Evolutionary conservation across 2,797 vertebrate genomes (phyloP).

Genomic region (Bradypodion pumilum): DNA sequence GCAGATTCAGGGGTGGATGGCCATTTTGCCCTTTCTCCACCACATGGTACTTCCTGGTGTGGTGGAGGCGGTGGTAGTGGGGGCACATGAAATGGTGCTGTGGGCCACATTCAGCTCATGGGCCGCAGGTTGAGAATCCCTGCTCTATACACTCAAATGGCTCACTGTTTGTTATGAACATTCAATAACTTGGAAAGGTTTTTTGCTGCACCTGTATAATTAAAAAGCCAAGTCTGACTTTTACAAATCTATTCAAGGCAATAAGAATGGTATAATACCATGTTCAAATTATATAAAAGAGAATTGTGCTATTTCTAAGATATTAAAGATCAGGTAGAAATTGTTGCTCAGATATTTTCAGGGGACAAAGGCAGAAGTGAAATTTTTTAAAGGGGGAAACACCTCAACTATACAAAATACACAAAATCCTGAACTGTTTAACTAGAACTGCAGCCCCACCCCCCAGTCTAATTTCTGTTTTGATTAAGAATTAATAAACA

Average conservation of each 20-base stretch:
- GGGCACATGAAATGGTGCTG: too few species aligned
- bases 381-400: background rate
- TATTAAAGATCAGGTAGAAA: conserved; percentile 11
- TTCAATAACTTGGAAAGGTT: conserved; percentile 37
- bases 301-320: conserved; percentile 17
- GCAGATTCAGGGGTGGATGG: too few species aligned
- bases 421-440: background rate
- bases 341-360: background rate
- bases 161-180: conserved; percentile 20
- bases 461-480: background rate
- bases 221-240: conserved; percentile 26
- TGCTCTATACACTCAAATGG: conserved; percentile 7
- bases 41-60: too few species aligned
- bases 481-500: background rate
- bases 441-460: background rate
- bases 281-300: conserved; percentile 37
- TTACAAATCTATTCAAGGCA: conserved; percentile 26
- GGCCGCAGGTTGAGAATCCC: too few species aligned
- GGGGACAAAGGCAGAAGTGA: background rate
- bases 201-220: conserved; percentile 37
- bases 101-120: too few species aligned
- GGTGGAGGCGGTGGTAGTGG: too few species aligned
- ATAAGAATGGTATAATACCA: background rate
- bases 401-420: background rate
- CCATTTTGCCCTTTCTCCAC: too few species aligned